phyloP scores from a whole-genome alignment of 2,113 vertebrate species.

The Podocnemis expansa region DNA sequence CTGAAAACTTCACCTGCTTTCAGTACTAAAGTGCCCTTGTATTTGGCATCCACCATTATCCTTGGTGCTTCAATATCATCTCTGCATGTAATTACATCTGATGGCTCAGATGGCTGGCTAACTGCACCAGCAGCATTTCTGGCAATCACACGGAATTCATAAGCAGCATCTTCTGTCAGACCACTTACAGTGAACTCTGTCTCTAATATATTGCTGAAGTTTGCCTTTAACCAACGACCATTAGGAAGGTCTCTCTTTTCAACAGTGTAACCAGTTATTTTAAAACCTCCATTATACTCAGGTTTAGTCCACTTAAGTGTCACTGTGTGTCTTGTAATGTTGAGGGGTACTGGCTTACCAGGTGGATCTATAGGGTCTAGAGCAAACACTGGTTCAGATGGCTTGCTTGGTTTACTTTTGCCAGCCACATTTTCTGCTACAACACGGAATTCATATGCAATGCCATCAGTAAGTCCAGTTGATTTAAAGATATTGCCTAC shows the following conservation, averaged over 20 bases:
- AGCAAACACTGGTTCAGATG: slow-evolving; percentile 91
- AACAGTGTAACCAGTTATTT: slow-evolving; percentile 95
- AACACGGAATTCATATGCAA: slow-evolving; percentile 97
- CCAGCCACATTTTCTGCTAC: slow-evolving; percentile 96
- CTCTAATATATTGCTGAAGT: slow-evolving; percentile 97
- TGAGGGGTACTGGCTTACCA: slow-evolving; percentile 89
- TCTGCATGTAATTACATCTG: slow-evolving; percentile 93
- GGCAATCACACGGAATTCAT: slow-evolving; percentile 95
- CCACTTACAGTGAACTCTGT: slow-evolving; percentile 96
- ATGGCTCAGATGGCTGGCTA: slow-evolving; percentile 92
- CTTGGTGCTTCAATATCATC: slow-evolving; percentile 94
- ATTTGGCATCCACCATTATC: slow-evolving; percentile 95
- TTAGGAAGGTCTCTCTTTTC: slow-evolving; percentile 95
- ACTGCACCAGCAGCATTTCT: slow-evolving; percentile 94
- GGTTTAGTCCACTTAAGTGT: slow-evolving; percentile 95
- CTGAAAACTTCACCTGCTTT: slow-evolving; percentile 95
- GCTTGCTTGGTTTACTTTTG: slow-evolving; percentile 95
- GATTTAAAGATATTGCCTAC: slow-evolving; percentile 95
- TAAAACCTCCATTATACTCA: slow-evolving; percentile 97
- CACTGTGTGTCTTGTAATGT: slow-evolving; percentile 91
- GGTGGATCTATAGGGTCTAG: slow-evolving; percentile 96
- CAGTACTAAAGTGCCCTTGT: slow-evolving; percentile 88
- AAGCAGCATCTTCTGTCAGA: slow-evolving; percentile 91
- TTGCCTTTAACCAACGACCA: slow-evolving; percentile 95
- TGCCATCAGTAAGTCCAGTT: slow-evolving; percentile 89